Base-by-base conservation (phyloP, 2,797 vertebrate species). In the Helarctos malayanus region DNA sequence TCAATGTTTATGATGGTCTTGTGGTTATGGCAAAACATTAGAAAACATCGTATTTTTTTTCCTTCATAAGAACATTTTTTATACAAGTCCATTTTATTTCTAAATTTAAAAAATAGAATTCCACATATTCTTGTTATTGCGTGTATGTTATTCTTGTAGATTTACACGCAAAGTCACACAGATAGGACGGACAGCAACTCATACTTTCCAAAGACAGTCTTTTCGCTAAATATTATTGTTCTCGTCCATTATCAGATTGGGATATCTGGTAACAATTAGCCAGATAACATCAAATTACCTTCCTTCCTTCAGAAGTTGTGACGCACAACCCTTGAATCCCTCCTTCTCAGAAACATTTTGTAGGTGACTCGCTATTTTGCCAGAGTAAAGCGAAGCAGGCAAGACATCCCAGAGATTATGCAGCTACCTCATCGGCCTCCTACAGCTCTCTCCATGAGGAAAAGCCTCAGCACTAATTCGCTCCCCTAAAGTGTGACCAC, bases 401-500 rank as follows among this genome's bases (percentile, higher is more conserved):
- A 11, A 68, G 65, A 47, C 41, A 41, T 27, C 19, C 61, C 21
- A 14, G 35, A 92, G 91, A 86, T 83, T 75, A 61, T 11, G 21
- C 83, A 38, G 59, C 16, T 15, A 76, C 90, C 68, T 93, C 69
- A 94, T 79, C 32, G 73, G 86, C 84, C 73, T 61, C 92, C 84
- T 9, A 69, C 38, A 79, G 65, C 32, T 80, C 69, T 80, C 54
- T 75, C 49, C 27, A 19, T 0, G 38, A 90, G 57, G 32, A 95
- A 75, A 61, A 59, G 45, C 54, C 61, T 47, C 32, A 0, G 32
- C 41, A 38, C 45, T 84, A 88, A 94, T 79, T 79, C 85, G 94
- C 13, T 86, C 88, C 63, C 81, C 92, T 94, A 41, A 86, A 69
- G 80, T 91, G 45, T 88, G 83, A 90, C 87, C 80, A 90, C 59